Percentiles rank a stretch among this genome's conserved stretches.
Evolutionary conservation across 2,797 vertebrate species (phyloP).

Genomic region (Leptatherina wallacei): DNA sequence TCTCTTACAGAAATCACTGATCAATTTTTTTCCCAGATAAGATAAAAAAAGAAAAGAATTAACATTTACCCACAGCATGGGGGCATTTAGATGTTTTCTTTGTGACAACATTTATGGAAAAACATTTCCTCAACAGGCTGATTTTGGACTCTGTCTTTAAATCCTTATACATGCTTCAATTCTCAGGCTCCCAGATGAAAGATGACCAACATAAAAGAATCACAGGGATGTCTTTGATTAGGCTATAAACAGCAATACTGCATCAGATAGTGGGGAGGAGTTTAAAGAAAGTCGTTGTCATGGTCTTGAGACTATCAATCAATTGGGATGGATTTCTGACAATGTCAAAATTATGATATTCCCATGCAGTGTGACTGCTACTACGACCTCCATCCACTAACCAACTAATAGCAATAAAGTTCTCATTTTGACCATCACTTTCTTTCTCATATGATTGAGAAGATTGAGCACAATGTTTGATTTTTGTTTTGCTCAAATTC

Average conservation of each 20-base stretch:
- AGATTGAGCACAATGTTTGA: background rate
- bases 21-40: background rate
- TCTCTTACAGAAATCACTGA: constrained; percentile 5
- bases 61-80: background rate
- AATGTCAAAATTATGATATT: background rate
- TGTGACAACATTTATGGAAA: background rate
- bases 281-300: background rate
- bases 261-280: background rate
- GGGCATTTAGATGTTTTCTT: background rate
- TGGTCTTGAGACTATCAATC: background rate
- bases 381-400: background rate
- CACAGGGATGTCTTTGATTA: background rate
- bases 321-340: background rate
- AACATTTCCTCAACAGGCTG: background rate
- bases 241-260: background rate
- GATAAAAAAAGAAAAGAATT: background rate
- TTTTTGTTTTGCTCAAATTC: too few species aligned
- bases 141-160: background rate
- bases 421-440: background rate
- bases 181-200: background rate
- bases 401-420: background rate
- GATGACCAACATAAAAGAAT: background rate
- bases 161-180: background rate
- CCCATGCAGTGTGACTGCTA: background rate
- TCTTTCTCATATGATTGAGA: background rate